A percentile compares a stretch with the other conserved stretches of the same genome.
phyloP scores from a whole-genome alignment of 1,140 invertebrate species.

The Leptinotarsa lineolata region DNA sequence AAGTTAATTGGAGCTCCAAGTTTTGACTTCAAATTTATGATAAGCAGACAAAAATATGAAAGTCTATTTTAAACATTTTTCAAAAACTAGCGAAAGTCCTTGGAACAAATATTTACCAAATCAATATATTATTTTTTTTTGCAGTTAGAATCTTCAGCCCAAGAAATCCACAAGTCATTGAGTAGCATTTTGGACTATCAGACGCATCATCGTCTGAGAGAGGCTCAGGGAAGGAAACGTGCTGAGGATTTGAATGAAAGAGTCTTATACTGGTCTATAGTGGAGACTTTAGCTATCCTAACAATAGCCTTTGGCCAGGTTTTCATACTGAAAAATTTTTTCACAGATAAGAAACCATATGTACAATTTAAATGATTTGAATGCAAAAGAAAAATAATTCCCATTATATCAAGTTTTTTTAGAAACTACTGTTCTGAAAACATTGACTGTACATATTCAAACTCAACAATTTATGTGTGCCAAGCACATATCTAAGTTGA shows the following conservation, averaged over 20 bases:
- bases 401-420: too few species aligned
- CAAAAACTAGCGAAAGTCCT: background rate
- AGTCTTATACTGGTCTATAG: conserved; percentile 90
- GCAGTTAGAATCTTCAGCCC: conserved; percentile 89
- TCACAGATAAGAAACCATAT: conserved; percentile 78
- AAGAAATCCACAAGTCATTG: conserved; percentile 86
- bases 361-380: conserved; percentile 19
- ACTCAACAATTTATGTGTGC: too few species aligned
- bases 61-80: too few species aligned
- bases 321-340: conserved; percentile 91
- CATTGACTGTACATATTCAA: too few species aligned
- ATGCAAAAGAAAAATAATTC: too few species aligned
- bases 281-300: conserved; percentile 85
- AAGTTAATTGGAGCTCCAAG: background rate
- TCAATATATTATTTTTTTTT: conserved; percentile 43
- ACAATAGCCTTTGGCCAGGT: conserved; percentile 88
- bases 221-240: conserved; percentile 90
- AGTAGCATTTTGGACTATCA: conserved; percentile 90
- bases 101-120: background rate
- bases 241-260: conserved; percentile 95
- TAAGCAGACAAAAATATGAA: too few species aligned
- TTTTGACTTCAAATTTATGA: background rate
- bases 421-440: too few species aligned
- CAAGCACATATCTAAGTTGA: too few species aligned
- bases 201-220: conserved; percentile 93